Evolutionary conservation across 2,888 invertebrate genomes (phyloP).

Genomic region (Suillia variegata): DNA sequence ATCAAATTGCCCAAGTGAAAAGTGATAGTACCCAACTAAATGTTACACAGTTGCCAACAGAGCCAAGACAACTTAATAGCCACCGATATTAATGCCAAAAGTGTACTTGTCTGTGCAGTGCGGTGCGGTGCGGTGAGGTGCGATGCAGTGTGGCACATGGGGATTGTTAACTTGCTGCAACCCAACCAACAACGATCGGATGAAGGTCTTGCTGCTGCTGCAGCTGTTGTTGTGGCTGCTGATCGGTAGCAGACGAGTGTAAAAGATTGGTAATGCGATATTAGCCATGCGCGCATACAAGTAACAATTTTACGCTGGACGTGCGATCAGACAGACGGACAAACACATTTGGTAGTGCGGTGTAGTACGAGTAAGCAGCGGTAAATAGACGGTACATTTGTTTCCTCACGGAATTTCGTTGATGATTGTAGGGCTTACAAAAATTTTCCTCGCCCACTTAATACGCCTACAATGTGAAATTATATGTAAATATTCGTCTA

Average conservation of each 20-base stretch:
- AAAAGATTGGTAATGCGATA: conserved; percentile 7
- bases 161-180: too few relatives aligned
- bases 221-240: not conserved
- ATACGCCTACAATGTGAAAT: too few relatives aligned
- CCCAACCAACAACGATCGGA: too few relatives aligned
- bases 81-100: not conserved
- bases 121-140: not conserved
- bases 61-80: conserved; percentile 22
- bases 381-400: too few relatives aligned
- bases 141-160: too few relatives aligned
- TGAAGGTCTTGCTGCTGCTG: not conserved
- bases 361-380: too few relatives aligned
- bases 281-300: conserved; percentile 9
- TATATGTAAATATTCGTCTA: too few relatives aligned
- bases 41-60: conserved; percentile 11
- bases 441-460: too few relatives aligned
- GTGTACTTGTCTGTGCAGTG: not conserved
- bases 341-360: conserved; percentile 7
- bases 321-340: not conserved
- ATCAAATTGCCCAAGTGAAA: conserved; percentile 15
- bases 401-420: too few relatives aligned
- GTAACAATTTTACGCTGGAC: conserved; percentile 22
- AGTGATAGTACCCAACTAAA: conserved; percentile 18
- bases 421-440: too few relatives aligned
- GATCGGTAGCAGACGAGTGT: conserved; percentile 5